Evolutionary conservation across 2,888 invertebrate species (phyloP).

Genomic region (Coronaproctus castanopsis): DNA sequence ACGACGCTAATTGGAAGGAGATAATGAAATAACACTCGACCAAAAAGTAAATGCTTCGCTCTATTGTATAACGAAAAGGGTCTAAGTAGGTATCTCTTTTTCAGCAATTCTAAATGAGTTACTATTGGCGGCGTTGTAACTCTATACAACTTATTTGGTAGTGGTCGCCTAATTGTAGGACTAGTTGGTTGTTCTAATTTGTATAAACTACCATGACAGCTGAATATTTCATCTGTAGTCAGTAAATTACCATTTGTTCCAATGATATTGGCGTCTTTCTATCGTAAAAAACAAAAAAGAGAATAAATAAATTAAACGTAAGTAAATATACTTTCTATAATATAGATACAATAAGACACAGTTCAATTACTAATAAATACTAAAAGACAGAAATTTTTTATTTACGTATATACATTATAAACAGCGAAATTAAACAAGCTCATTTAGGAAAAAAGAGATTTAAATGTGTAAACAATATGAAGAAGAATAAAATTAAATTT

Average conservation of each 20-base stretch:
- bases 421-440: no score
- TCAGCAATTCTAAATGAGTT: constrained; percentile 6
- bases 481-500: no score
- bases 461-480: no score
- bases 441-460: no score
- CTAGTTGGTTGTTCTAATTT: background rate
- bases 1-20: constrained; percentile 10
- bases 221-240: background rate
- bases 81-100: constrained; percentile 6
- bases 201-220: background rate
- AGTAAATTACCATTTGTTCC: background rate
- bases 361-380: no score
- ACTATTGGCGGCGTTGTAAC: constrained; percentile 5
- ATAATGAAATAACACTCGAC: constrained; percentile 8
- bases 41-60: constrained; percentile 9
- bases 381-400: no score
- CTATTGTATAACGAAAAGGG: constrained; percentile 9
- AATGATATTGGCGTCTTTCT: background rate
- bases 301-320: background rate
- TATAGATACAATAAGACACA: no score
- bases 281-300: background rate
- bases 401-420: no score
- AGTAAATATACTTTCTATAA: no score
- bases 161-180: background rate
- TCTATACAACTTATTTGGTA: constrained; percentile 1